Evolutionary conservation across 2,888 invertebrate genomes (phyloP).

Genomic region (Yponomeuta plumbellus): DNA sequence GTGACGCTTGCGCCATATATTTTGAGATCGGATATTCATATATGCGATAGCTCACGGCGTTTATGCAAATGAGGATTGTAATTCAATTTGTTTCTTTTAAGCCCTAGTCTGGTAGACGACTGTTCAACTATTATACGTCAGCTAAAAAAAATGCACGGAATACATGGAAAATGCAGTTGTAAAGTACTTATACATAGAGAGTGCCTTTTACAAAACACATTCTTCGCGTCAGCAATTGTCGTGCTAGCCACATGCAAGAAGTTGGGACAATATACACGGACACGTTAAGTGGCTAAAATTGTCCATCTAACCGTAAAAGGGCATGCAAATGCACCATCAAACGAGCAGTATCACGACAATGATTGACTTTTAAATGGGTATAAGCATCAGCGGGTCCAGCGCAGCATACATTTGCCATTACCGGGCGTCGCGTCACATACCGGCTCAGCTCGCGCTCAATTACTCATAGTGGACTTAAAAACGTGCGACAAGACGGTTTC

Average conservation of each 20-base stretch:
- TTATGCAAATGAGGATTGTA: slow-evolving; percentile 64
- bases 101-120: slow-evolving; percentile 23
- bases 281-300: slow-evolving; percentile 51
- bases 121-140: background rate
- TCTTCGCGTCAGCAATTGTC: slow-evolving; percentile 29
- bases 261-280: slow-evolving; percentile 42
- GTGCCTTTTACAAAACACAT: slow-evolving; percentile 12
- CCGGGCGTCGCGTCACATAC: slow-evolving; percentile 26
- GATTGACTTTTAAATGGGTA: slow-evolving; percentile 66
- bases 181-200: slow-evolving; percentile 5
- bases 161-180: slow-evolving; percentile 5
- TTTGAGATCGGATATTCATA: slow-evolving; percentile 30
- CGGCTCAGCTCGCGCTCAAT: slow-evolving; percentile 40
- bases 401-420: slow-evolving; percentile 32
- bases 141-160: too few relatives aligned
- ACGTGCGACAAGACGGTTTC: slow-evolving; percentile 38
- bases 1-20: slow-evolving; percentile 34
- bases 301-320: slow-evolving; percentile 49
- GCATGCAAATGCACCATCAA: slow-evolving; percentile 51
- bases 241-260: slow-evolving; percentile 32
- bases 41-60: slow-evolving; percentile 38
- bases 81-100: slow-evolving; percentile 62
- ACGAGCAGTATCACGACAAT: slow-evolving; percentile 50
- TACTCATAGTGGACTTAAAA: slow-evolving; percentile 46
- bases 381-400: slow-evolving; percentile 40